Conservation (phyloP, 2,113 vertebrate genomes). For the Elephas maximus region DNA sequence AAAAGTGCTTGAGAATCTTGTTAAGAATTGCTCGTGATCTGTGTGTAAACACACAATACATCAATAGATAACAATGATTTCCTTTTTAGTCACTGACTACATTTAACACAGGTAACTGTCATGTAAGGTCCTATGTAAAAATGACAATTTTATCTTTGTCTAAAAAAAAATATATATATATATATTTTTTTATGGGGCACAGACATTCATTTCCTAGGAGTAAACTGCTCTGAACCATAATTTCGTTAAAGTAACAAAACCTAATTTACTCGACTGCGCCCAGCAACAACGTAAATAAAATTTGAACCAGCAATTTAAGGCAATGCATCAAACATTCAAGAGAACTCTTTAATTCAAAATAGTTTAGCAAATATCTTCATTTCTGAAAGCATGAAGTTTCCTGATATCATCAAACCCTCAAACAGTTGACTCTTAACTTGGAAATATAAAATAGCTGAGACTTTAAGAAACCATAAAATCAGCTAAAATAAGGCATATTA, state of each 20-base stretch:
- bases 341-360: conserved; percentile 38
- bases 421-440: background rate
- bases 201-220: background rate
- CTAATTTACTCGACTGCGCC: background rate
- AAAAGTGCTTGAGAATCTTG: conserved; percentile 27
- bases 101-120: conserved; percentile 24
- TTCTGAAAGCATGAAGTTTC: conserved; percentile 56
- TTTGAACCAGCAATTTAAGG: background rate
- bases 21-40: conserved; percentile 42
- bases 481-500: background rate
- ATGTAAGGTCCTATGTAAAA: background rate
- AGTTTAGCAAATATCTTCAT: conserved; percentile 25
- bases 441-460: background rate
- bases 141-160: conserved; percentile 35
- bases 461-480: conserved; percentile 54
- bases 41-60: background rate
- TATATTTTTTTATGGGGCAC: background rate
- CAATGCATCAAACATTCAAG: background rate
- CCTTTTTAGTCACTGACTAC: background rate
- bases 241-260: background rate
- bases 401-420: conserved; percentile 42
- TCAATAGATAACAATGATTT: background rate
- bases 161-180: no score
- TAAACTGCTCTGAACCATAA: background rate
- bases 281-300: background rate